Conservation (phyloP, 2,888 invertebrate species). For the Ischnus inquisitorius region DNA sequence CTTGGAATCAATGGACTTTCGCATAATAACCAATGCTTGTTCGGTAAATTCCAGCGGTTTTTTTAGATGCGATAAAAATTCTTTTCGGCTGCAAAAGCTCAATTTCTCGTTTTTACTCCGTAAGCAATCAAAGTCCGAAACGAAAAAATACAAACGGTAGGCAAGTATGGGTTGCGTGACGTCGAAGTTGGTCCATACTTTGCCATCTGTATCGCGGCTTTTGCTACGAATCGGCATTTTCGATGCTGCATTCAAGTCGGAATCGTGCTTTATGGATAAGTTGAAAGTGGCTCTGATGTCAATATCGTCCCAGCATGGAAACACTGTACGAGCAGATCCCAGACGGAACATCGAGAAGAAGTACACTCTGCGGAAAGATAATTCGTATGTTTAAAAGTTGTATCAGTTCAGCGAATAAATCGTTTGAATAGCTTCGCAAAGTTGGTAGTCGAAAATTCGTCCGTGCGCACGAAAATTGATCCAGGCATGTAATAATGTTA, state of each 20-base stretch:
- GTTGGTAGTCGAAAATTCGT: too few species aligned
- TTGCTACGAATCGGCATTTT: slow-evolving; percentile 74
- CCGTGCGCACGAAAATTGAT: too few species aligned
- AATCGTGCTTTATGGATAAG: slow-evolving; percentile 88
- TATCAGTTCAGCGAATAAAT: too few species aligned
- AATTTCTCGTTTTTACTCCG: slow-evolving; percentile 84
- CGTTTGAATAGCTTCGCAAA: too few species aligned
- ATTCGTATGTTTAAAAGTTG: background rate
- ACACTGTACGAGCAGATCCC: slow-evolving; percentile 87
- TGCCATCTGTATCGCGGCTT: slow-evolving; percentile 52
- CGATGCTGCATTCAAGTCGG: slow-evolving; percentile 83
- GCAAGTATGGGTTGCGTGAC: slow-evolving; percentile 89
- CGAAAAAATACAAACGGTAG: slow-evolving; percentile 92
- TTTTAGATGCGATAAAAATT: slow-evolving; percentile 91
- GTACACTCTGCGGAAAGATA: slow-evolving; percentile 84
- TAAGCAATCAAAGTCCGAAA: slow-evolving; percentile 86
- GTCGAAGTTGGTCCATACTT: slow-evolving; percentile 66
- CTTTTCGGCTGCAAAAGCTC: slow-evolving; percentile 90
- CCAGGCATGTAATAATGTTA: too few species aligned
- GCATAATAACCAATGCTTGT: slow-evolving; percentile 90
- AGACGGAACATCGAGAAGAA: slow-evolving; percentile 74
- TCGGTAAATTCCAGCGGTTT: slow-evolving; percentile 92
- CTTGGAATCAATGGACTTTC: slow-evolving; percentile 91
- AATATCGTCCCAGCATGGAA: slow-evolving; percentile 92
- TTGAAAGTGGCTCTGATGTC: slow-evolving; percentile 89